Evolutionary conservation across 1,140 invertebrate species (phyloP).

Genomic region (Bathynomus jamesi): DNA sequence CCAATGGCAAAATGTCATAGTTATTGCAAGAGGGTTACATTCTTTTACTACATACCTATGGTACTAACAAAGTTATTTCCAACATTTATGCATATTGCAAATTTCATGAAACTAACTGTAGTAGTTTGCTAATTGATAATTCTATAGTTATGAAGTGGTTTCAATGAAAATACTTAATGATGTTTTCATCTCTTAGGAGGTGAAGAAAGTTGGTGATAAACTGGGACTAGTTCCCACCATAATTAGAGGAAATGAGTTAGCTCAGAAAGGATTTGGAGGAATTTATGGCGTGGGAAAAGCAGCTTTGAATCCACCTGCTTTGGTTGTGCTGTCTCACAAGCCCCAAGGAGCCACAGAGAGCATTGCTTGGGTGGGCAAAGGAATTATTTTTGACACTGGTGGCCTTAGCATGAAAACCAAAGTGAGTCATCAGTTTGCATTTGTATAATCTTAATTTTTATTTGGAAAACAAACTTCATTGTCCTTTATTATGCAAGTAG

Average conservation of each 20-base stretch:
- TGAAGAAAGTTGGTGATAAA: slow-evolving; percentile 54
- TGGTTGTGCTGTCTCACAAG: slow-evolving; percentile 64
- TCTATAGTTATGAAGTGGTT: no score
- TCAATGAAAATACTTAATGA: no score
- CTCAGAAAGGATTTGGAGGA: slow-evolving; percentile 66
- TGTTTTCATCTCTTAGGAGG: slow-evolving; percentile 50
- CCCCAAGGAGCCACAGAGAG: slow-evolving; percentile 58
- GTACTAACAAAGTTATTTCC: no score
- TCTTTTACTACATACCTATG: no score
- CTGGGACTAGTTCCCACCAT: slow-evolving; percentile 58
- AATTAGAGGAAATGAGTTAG: slow-evolving; percentile 67
- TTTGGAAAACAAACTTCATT: slow-evolving; percentile 10
- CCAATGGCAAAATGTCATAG: no score
- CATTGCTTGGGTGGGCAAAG: slow-evolving; percentile 88
- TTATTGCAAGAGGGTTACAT: no score
- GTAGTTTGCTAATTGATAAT: no score
- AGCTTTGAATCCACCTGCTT: slow-evolving; percentile 63
- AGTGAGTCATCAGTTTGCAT: slow-evolving; percentile 43
- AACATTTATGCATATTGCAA: no score
- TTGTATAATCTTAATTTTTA: slow-evolving; percentile 13
- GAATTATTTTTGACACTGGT: slow-evolving; percentile 86
- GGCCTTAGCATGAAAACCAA: slow-evolving; percentile 83
- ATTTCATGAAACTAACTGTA: no score
- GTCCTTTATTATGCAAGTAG: no score
- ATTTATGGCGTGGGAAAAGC: slow-evolving; percentile 82